Evolutionary conservation across 2,797 vertebrate species (phyloP), one percentile per base, ranked within the genome.

Genomic region (Australoheros facetus): DNA sequence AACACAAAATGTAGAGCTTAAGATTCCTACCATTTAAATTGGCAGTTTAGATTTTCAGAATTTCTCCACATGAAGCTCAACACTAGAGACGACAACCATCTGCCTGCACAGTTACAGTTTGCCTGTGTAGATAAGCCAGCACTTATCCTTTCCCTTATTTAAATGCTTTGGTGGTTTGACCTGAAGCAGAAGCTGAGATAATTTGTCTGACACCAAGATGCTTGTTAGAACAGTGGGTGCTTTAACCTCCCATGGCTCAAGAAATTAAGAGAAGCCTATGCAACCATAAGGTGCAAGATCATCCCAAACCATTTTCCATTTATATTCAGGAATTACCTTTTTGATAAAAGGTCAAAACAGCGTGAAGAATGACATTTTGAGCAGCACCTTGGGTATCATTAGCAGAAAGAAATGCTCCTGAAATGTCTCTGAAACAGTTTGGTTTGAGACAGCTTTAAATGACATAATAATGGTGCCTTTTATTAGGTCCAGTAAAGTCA

Each of bases 381-480:
- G 54, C 11, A 3, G 8, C 23, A 77, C 30, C 6, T 45, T 0
- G 42, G 6, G 9, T 21, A 17, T 58, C 58, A 60, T 60, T 12
- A 60, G 39, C 26, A 32, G 37, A 59, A 70, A 59, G 10, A 56
- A 59, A 78, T 21, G 16, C 14, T 69, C 34, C 59, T 55, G 51
- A 81, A 64, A 62, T 4, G 53, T 62, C 75, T 78, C 58, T 55
- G 42, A 76, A 79, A 77, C 7, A 39, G 26, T 45, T 42, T 73
- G 59, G 17, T 78, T 75, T 37, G 30, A 83, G 45, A 62, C 39
- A 12, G 32, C 39, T 76, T 69, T 21, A 84, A 60, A 23, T 59
- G 79, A 84, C 81, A 73, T 14, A 56, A 91, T 81, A 81, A 89
- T 84, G 75, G 66, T 34, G 78, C 80, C 45, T 87, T 78, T 89